These are phyloP conservation scores for Sarcophaga bullata DNA, from an alignment of 1,140 invertebrate genomes.

Conservation along the genomic window DNA sequence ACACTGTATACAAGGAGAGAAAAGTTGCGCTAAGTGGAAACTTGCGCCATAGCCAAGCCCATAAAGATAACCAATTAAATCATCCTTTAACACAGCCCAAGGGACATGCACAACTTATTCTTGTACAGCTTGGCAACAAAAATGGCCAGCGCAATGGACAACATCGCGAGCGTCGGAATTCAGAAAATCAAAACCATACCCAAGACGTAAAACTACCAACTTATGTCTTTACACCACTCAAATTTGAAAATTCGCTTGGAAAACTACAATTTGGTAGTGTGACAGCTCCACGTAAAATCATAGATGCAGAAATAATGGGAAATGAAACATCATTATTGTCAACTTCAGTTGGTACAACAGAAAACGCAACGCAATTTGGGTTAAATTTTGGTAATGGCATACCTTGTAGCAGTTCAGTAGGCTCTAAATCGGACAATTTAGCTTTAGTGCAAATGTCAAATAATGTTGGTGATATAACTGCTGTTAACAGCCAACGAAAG, in stretches of 20 bases:
- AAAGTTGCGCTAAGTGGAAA: slow-evolving; percentile 68
- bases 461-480: slow-evolving; percentile 48
- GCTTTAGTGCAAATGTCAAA: slow-evolving; percentile 23
- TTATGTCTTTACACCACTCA: slow-evolving; percentile 77
- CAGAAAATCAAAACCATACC: slow-evolving; percentile 66
- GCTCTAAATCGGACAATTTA: slow-evolving; percentile 41
- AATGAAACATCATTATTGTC: slow-evolving; percentile 59
- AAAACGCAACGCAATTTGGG: slow-evolving; percentile 9
- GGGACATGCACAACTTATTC: slow-evolving; percentile 63
- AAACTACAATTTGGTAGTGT: slow-evolving; percentile 88
- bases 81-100: slow-evolving; percentile 69
- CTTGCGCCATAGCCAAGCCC: slow-evolving; percentile 69
- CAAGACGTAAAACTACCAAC: slow-evolving; percentile 64
- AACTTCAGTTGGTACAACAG: background rate
- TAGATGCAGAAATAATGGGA: slow-evolving; percentile 84
- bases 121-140: slow-evolving; percentile 64
- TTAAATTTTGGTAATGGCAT: background rate
- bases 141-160: slow-evolving; percentile 63
- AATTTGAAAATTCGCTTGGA: slow-evolving; percentile 93
- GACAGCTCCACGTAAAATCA: slow-evolving; percentile 92
- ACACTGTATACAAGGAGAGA: slow-evolving; percentile 76
- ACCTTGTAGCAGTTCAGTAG: slow-evolving; percentile 31
- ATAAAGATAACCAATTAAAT: slow-evolving; percentile 72
- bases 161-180: slow-evolving; percentile 68
- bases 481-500: slow-evolving; percentile 63